Percentiles rank a stretch among this genome's conserved stretches.
These are phyloP conservation scores for Eupithecia abbreviata DNA, from an alignment of 2,888 invertebrate genomes.

Conservation along the genomic window DNA sequence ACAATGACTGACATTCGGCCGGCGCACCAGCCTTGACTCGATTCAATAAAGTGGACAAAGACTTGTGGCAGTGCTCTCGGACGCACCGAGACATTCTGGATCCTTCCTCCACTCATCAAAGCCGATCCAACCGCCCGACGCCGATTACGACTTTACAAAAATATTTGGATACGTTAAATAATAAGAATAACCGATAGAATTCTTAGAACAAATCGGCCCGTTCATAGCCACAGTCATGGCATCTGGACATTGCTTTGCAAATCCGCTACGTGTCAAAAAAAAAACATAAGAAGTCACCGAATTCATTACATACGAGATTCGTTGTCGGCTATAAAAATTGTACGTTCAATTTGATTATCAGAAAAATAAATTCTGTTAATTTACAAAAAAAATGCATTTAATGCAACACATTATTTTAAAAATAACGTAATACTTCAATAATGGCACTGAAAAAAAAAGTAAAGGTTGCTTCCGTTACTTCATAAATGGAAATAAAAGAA, in stretches of 20 bases:
- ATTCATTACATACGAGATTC: slow-evolving; percentile 72
- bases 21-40: slow-evolving; percentile 40
- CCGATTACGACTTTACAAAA: slow-evolving; percentile 39
- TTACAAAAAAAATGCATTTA: slow-evolving; percentile 72
- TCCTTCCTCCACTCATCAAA: slow-evolving; percentile 17
- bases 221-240: slow-evolving; percentile 38
- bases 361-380: slow-evolving; percentile 54
- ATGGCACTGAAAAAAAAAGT: slow-evolving; percentile 79
- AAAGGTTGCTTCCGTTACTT: slow-evolving; percentile 63
- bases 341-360: slow-evolving; percentile 55
- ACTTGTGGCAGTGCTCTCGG: neutral
- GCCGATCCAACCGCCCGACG: slow-evolving; percentile 29
- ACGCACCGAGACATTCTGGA: neutral
- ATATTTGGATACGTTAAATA: slow-evolving; percentile 42
- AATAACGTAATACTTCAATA: slow-evolving; percentile 80
- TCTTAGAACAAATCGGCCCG: slow-evolving; percentile 65
- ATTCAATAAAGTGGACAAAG: slow-evolving; percentile 29
- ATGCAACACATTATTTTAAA: slow-evolving; percentile 80
- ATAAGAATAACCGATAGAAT: slow-evolving; percentile 44
- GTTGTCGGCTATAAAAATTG: slow-evolving; percentile 64
- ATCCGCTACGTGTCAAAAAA: slow-evolving; percentile 57
- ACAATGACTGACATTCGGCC: slow-evolving; percentile 47
- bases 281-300: slow-evolving; percentile 60
- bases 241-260: slow-evolving; percentile 74
- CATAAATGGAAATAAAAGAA: slow-evolving; percentile 60